Conservation (phyloP, 1,140 invertebrate species). For the Zaprionus kolodkinae region DNA sequence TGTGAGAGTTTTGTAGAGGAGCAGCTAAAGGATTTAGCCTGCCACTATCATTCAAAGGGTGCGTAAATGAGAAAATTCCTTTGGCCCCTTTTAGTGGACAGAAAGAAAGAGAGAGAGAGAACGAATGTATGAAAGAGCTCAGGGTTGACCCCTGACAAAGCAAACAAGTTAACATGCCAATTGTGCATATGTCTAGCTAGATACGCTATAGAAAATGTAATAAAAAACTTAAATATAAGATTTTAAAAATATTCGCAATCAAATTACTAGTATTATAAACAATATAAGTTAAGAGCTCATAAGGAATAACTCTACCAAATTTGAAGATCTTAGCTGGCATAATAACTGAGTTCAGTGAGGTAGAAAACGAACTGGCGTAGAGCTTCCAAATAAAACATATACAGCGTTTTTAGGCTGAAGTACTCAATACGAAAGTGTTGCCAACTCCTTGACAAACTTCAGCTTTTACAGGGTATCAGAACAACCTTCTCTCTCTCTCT, state of each 20-base stretch:
- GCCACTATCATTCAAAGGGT: constrained; percentile 45
- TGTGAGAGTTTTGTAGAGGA: background rate
- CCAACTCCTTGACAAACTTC: background rate
- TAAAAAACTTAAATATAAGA: too few relatives aligned
- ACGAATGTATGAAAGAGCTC: too few relatives aligned
- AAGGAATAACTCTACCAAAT: too few relatives aligned
- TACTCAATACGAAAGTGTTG: background rate
- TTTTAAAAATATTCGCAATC: too few relatives aligned
- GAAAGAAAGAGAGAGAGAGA: background rate
- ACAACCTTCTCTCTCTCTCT: too few relatives aligned
- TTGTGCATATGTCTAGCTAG: background rate
- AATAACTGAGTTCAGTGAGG: too few relatives aligned
- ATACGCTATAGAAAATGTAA: background rate
- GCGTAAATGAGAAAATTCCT: constrained; percentile 55
- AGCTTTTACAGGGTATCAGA: constrained; percentile 11
- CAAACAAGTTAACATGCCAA: constrained; percentile 3
- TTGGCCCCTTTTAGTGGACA: background rate
- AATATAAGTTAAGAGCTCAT: too few relatives aligned
- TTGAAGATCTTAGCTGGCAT: too few relatives aligned
- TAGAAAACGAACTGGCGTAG: too few relatives aligned
- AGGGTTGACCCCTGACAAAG: background rate
- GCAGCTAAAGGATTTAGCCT: constrained; percentile 33
- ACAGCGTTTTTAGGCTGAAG: background rate
- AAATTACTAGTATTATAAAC: too few relatives aligned
- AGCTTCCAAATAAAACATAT: background rate